These are phyloP conservation scores for Aratinga solstitialis DNA, from an alignment of 2,797 vertebrate genomes.

Conservation along the genomic window DNA sequence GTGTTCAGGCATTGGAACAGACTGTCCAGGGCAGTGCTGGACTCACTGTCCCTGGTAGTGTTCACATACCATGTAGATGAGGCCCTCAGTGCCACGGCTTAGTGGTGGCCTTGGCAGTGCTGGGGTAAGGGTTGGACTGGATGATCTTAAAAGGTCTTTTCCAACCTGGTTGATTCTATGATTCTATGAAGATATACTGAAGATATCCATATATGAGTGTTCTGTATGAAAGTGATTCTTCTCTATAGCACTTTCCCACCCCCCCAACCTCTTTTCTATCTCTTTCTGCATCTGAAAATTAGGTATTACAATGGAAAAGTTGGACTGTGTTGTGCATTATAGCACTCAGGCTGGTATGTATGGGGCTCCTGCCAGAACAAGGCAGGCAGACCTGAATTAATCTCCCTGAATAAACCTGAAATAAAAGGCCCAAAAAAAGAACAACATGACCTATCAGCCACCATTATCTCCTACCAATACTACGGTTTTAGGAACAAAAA, in stretches of 20 bases:
- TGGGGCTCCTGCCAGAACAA: neutral
- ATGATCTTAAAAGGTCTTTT: neutral
- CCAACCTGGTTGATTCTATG: neutral
- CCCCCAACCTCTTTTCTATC: neutral
- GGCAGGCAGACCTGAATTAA: neutral
- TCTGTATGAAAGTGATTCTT: neutral
- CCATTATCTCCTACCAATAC: neutral
- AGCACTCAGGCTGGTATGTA: neutral
- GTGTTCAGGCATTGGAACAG: neutral
- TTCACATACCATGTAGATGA: neutral
- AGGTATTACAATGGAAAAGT: neutral
- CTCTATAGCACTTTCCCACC: neutral
- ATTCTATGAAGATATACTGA: neutral
- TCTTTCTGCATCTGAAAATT: neutral
- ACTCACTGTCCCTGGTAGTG: neutral
- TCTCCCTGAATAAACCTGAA: neutral
- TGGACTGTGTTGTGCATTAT: neutral
- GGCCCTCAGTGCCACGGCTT: neutral
- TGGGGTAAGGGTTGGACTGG: neutral
- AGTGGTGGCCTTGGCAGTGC: neutral
- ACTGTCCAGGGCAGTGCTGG: neutral
- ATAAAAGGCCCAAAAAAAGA: slow-evolving; percentile 6
- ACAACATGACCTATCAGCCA: neutral
- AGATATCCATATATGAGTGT: neutral
- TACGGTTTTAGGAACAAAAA: neutral